Evolutionary conservation across 1,140 invertebrate species (phyloP).

Genomic region (Bombus picipes): DNA sequence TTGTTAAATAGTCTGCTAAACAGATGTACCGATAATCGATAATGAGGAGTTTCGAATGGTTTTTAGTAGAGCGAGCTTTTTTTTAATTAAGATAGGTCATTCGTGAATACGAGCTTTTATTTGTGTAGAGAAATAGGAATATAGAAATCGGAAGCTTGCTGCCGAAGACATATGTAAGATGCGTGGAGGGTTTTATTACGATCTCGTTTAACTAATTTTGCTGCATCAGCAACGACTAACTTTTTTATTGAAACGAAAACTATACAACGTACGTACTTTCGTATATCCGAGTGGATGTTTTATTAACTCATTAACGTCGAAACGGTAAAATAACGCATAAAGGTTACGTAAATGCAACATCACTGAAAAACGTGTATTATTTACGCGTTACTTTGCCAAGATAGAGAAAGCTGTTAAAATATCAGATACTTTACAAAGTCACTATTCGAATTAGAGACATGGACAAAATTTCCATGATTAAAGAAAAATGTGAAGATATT

Average conservation of each 20-base stretch:
- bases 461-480: no score
- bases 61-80: background rate
- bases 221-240: conserved; percentile 44
- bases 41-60: no score
- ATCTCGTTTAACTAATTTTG: conserved; percentile 31
- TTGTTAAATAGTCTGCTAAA: conserved; percentile 6
- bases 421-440: no score
- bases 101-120: background rate
- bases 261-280: background rate
- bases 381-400: no score
- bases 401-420: no score
- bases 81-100: background rate
- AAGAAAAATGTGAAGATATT: no score
- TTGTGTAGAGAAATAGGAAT: background rate
- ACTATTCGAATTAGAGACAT: no score
- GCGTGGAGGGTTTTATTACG: conserved; percentile 3
- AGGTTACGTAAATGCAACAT: no score
- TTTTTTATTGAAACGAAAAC: conserved; percentile 10
- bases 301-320: background rate
- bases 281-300: background rate
- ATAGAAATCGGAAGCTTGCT: background rate
- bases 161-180: background rate
- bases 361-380: no score
- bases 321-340: no score
- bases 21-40: background rate